Percentiles rank a stretch among this genome's conserved stretches.
Conservation (phyloP, 2,113 vertebrate genomes). For the Ramphastos sulfuratus region DNA sequence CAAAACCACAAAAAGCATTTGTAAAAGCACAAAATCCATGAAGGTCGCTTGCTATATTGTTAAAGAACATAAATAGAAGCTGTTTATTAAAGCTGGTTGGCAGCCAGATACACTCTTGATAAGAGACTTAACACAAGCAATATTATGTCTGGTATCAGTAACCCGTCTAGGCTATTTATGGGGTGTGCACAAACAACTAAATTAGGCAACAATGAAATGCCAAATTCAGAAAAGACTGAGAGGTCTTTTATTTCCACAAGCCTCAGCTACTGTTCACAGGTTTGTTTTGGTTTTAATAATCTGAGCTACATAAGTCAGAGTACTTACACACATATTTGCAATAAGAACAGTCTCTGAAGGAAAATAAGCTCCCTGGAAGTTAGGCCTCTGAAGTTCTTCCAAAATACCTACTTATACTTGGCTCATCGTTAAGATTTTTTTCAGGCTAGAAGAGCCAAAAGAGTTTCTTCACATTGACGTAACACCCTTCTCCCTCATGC, state of each 20-base stretch:
- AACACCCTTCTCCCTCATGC: not conserved
- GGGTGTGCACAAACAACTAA: slow-evolving; percentile 33
- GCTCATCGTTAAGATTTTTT: not conserved
- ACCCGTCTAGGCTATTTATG: slow-evolving; percentile 56
- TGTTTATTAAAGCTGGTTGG: slow-evolving; percentile 36
- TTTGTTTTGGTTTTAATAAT: slow-evolving; percentile 10
- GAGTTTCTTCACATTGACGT: not conserved
- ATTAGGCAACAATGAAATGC: not conserved
- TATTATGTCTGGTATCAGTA: slow-evolving; percentile 63
- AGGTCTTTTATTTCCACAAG: not conserved
- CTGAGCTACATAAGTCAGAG: not conserved
- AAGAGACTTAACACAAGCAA: slow-evolving; percentile 40
- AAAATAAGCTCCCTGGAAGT: not conserved
- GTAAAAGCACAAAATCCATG: slow-evolving; percentile 26
- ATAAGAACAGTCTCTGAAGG: not conserved
- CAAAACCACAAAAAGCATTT: slow-evolving; percentile 18
- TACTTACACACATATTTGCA: not conserved
- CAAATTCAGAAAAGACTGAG: not conserved
- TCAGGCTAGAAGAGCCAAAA: not conserved
- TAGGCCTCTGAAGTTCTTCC: not conserved
- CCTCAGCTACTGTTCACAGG: not conserved
- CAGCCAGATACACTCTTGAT: slow-evolving; percentile 43
- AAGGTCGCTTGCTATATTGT: slow-evolving; percentile 51
- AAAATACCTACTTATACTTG: not conserved
- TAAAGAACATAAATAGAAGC: slow-evolving; percentile 47